Conservation (phyloP, 2,113 vertebrate genomes). For the Serinus canaria region DNA sequence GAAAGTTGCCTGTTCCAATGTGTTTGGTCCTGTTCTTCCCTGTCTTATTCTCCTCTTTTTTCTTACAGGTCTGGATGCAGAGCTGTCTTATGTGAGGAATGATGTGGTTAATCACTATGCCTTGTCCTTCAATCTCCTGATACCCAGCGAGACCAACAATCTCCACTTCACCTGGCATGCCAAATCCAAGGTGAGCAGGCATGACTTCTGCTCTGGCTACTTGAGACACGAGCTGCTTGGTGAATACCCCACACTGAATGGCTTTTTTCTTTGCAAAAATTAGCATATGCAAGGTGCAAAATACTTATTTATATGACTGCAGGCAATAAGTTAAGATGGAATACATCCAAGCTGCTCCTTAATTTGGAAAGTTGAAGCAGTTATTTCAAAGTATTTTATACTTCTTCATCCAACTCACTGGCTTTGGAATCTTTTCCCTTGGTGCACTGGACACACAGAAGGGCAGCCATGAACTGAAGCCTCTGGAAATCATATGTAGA, state of each 20-base stretch:
- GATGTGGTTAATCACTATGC: conserved; percentile 92
- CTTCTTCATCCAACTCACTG: not conserved
- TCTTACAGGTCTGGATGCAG: conserved; percentile 88
- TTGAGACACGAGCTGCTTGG: not conserved
- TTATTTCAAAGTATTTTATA: not conserved
- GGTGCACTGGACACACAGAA: not conserved
- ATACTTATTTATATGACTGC: not conserved
- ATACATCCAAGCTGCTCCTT: not conserved
- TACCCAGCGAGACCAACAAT: conserved; percentile 92
- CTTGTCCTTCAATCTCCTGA: conserved; percentile 91
- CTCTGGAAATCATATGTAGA: not conserved
- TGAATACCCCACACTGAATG: not conserved
- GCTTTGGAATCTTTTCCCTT: not conserved
- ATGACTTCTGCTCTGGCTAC: not conserved
- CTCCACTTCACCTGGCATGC: conserved; percentile 96
- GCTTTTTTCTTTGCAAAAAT: not conserved
- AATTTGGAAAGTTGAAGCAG: not conserved
- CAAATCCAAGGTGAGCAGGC: conserved; percentile 82
- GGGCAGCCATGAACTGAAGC: not conserved
- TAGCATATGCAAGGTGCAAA: not conserved
- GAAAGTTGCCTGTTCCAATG: not conserved
- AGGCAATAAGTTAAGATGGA: not conserved
- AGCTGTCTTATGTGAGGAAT: conserved; percentile 94
- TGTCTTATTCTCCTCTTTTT: not conserved
- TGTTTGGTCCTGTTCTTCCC: not conserved